phyloP scores from a whole-genome alignment of 1,140 invertebrate species.

The Listronotus bonariensis region DNA sequence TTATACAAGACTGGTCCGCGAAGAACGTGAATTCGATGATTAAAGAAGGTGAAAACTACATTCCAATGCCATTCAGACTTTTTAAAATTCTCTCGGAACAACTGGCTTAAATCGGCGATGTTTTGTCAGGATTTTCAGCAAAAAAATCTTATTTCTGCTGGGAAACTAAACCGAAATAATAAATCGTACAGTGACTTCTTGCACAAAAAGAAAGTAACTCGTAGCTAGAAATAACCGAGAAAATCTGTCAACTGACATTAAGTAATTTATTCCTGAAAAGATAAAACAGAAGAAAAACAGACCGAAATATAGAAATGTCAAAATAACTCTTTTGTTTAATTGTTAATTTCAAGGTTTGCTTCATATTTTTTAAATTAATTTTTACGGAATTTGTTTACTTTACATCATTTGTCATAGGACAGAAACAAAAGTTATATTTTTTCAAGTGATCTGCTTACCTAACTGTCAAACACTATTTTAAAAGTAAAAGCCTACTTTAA shows the following conservation, averaged over 20 bases:
- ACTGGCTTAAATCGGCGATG: no score
- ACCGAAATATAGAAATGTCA: no score
- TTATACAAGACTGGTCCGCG: slow-evolving; percentile 24
- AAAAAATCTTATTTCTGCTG: no score
- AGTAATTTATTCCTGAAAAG: not conserved
- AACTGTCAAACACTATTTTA: slow-evolving; percentile 10
- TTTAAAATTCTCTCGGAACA: not conserved
- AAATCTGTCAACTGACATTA: not conserved
- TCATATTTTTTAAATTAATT: no score
- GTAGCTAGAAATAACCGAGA: no score
- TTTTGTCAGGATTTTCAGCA: no score
- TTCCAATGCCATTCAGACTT: slow-evolving; percentile 22
- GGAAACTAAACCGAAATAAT: no score
- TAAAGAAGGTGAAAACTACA: slow-evolving; percentile 22
- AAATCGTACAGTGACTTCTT: no score
- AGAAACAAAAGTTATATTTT: not conserved
- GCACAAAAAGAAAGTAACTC: no score
- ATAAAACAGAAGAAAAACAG: not conserved
- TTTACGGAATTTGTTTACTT: no score
- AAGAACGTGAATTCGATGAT: slow-evolving; percentile 20
- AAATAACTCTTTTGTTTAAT: no score
- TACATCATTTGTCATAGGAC: not conserved
- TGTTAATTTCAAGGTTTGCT: no score
- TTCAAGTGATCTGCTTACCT: slow-evolving; percentile 14
- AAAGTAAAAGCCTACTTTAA: slow-evolving; percentile 14